phyloP scores from a whole-genome alignment of 2,888 invertebrate species.

The Autographa gamma region DNA sequence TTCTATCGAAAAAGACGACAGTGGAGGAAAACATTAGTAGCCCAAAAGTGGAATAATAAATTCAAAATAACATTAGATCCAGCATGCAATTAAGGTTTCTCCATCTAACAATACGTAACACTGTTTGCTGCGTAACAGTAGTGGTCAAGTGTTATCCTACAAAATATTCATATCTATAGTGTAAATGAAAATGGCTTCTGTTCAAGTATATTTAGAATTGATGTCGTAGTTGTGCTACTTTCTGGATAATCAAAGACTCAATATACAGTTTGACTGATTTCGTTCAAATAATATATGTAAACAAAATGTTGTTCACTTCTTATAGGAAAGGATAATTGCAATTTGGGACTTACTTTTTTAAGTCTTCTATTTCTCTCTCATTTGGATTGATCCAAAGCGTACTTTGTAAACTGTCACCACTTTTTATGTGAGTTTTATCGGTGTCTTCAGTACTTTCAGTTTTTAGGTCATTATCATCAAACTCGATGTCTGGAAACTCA shows the following conservation, averaged over 20 bases:
- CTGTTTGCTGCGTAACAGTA: background rate
- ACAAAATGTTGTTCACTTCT: too few species aligned
- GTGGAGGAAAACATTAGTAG: too few species aligned
- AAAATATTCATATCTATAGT: background rate
- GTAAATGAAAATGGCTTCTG: background rate
- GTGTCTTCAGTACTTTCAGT: slow-evolving; percentile 69
- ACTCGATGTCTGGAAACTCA: slow-evolving; percentile 80
- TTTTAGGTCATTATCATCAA: slow-evolving; percentile 77
- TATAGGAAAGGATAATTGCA: background rate
- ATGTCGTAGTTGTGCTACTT: background rate
- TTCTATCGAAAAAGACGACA: too few species aligned
- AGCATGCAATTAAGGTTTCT: background rate
- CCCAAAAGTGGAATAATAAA: too few species aligned
- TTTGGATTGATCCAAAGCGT: slow-evolving; percentile 82
- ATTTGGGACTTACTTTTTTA: slow-evolving; percentile 78
- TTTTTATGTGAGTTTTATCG: slow-evolving; percentile 70
- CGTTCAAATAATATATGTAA: background rate
- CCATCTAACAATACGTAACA: background rate
- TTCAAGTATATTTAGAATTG: slow-evolving; percentile 6
- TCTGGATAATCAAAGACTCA: background rate
- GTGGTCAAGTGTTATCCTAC: background rate
- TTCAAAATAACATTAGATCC: background rate
- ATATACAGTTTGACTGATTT: background rate
- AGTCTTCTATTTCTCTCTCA: slow-evolving; percentile 88
- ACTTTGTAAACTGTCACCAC: slow-evolving; percentile 79